Evolutionary conservation across 1,140 invertebrate species (phyloP), one percentile per base, ranked within the genome.

Genomic region (Plodia interpunctella): DNA sequence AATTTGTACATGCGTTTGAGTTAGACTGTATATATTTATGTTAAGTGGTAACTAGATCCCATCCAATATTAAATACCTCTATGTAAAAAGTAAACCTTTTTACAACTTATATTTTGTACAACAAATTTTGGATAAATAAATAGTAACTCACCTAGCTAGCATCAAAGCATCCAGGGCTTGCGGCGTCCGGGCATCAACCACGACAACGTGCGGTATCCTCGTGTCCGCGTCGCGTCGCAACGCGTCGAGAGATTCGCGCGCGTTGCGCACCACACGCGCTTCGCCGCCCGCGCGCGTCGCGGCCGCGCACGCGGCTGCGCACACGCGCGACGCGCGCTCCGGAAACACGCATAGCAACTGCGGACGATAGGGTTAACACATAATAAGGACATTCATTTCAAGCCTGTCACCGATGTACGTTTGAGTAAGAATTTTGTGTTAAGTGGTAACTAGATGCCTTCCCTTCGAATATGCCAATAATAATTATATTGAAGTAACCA

Each of bases 261-360:
- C 68, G 32, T 68, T 56, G 17, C 83, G 80, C 17, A 83, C 80
- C 2, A 73, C 62, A 8, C 78, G 76, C 30, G 79, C 68, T 49
- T 88, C 85, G 62, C 85, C 85, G 60, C 85, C 85, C 0, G 76
- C 76, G 6, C 82, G 70, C 18, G 79, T 76, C 1, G 77, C 80
- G 9, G 83, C 85, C 13, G 65, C 73, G 66, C 78, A 79, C n/a
- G 82, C 85, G 0, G 82, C 78, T 0, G 82, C 74, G 60, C 83
- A 87, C 0, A 87, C 85, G 59, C 85, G 85, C 6, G 85, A 88
- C 20, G 70, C 66, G 0, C 83, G 74, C 65, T 88, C 85, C 72
- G 85, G 82, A 57, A 88, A 88, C 62, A 88, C 85, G 78, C 85
- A 88, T 80, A 88, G 72, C 30, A 88, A 68, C 85, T 88, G 73